Conservation (phyloP, 1,140 invertebrate species). For the Pseudachorutes palmiensis region DNA sequence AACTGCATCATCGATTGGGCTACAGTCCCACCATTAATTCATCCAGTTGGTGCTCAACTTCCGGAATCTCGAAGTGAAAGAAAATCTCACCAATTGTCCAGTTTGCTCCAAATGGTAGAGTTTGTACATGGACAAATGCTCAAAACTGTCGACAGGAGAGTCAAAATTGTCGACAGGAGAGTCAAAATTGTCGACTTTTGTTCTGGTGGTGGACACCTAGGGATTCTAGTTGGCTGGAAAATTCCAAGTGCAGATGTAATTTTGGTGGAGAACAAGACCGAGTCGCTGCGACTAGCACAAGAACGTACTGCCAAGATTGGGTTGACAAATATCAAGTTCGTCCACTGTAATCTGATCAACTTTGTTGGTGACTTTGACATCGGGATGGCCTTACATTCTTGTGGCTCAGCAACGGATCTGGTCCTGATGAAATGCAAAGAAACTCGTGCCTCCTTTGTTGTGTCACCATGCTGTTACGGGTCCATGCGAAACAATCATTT, state of each 20-base stretch:
- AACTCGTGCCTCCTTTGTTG: conserved; percentile 69
- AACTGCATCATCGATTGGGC: conserved; percentile 49
- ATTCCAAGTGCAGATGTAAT: conserved; percentile 67
- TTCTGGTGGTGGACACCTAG: conserved; percentile 84
- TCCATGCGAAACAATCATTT: conserved; percentile 65
- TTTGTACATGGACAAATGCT: conserved; percentile 49
- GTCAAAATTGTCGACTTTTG: conserved; percentile 85
- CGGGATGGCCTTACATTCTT: conserved; percentile 82
- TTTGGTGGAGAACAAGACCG: conserved; percentile 87
- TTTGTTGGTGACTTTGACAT: conserved; percentile 58
- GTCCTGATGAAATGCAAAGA: conserved; percentile 69
- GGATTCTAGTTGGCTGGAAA: conserved; percentile 71
- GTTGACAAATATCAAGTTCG: conserved; percentile 67
- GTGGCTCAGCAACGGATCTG: conserved; percentile 87
- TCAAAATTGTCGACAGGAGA: conserved; percentile 39
- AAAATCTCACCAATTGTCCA: conserved; percentile 84
- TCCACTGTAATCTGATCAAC: conserved; percentile 81
- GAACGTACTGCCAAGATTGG: conserved; percentile 58
- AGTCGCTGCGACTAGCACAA: conserved; percentile 67
- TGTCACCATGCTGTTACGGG: conserved; percentile 93
- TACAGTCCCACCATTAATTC: conserved; percentile 58
- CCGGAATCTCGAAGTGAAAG: conserved; percentile 61
- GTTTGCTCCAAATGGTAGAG: conserved; percentile 68
- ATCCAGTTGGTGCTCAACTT: conserved; percentile 67
- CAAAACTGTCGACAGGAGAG: no score